These are phyloP conservation scores for Drosophila gaucha DNA, from an alignment of 2,888 invertebrate species.

Conservation along the genomic window DNA sequence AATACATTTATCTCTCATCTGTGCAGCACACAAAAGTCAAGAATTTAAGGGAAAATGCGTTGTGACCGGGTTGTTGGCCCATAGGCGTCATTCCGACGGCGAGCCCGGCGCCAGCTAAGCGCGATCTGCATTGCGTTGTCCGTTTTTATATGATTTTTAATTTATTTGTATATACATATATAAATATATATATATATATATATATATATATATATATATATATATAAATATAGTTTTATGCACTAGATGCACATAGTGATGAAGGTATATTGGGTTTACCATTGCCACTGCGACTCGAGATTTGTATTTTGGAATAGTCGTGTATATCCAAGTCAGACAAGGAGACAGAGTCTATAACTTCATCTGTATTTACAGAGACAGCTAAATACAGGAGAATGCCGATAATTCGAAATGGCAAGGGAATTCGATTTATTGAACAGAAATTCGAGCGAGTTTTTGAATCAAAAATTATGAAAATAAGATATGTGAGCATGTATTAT, in stretches of 20 bases:
- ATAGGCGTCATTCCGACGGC: slow-evolving; percentile 58
- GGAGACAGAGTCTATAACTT: too few species aligned
- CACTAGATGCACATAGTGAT: neutral
- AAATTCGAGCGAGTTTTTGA: too few species aligned
- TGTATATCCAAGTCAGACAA: too few species aligned
- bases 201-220: neutral
- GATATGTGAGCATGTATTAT: neutral
- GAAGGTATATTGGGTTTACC: neutral
- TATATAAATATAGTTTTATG: too few species aligned
- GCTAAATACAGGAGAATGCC: too few species aligned
- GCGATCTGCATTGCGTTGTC: slow-evolving; percentile 65
- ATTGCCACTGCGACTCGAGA: too few species aligned
- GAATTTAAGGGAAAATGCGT: slow-evolving; percentile 59
- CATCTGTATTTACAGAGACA: too few species aligned
- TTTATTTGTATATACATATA: slow-evolving; percentile 60
- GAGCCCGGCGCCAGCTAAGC: slow-evolving; percentile 64
- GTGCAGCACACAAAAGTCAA: slow-evolving; percentile 11
- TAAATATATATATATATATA: slow-evolving; percentile 11
- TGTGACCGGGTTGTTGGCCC: slow-evolving; percentile 67
- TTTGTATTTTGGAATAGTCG: too few species aligned
- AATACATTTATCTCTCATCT: slow-evolving; percentile 61
- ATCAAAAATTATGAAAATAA: too few species aligned
- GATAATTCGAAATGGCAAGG: too few species aligned
- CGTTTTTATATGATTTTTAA: slow-evolving; percentile 75
- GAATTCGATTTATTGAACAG: too few species aligned